phyloP scores from a whole-genome alignment of 2,888 invertebrate species.

The Xiphydria camelus region DNA sequence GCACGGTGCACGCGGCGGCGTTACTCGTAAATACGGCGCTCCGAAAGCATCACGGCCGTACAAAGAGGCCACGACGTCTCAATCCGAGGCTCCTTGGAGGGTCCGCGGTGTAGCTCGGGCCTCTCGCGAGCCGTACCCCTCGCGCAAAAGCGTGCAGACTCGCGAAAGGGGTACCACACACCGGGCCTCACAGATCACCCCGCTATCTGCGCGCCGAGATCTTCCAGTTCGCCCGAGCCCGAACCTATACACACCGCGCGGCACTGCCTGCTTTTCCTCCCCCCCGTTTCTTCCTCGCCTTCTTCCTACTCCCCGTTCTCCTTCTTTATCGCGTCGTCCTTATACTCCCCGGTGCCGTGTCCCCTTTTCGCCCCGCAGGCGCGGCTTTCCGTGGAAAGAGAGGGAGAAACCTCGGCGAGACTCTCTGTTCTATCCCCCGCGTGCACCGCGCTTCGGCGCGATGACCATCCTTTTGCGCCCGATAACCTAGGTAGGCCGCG shows the following conservation, averaged over 20 bases:
- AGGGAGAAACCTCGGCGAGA: constrained; percentile 19
- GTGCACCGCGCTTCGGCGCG: constrained; percentile 22
- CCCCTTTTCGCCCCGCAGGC: constrained; percentile 15
- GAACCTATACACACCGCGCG: constrained; percentile 33
- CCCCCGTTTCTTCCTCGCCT: constrained; percentile 12
- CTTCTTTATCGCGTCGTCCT: constrained; percentile 19
- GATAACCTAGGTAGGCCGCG: too few species aligned
- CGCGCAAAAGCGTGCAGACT: constrained; percentile 35
- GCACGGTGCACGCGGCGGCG: constrained; percentile 45
- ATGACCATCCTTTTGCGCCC: constrained; percentile 24
- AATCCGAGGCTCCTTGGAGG: constrained; percentile 54
- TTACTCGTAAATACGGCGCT: constrained; percentile 57
- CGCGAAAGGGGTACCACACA: constrained; percentile 56
- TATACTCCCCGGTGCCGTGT: constrained; percentile 17
- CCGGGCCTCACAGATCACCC: constrained; percentile 58
- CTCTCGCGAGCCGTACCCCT: constrained; percentile 21
- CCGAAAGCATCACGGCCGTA: constrained; percentile 52
- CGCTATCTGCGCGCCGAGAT: constrained; percentile 53
- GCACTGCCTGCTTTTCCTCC: too few species aligned
- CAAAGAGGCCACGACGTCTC: constrained; percentile 58
- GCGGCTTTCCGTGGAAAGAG: constrained; percentile 20
- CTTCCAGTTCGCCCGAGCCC: constrained; percentile 41
- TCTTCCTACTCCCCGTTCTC: constrained; percentile 20
- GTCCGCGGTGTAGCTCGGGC: constrained; percentile 31
- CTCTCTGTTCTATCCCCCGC: constrained; percentile 23